Conservation (phyloP, 2,113 vertebrate genomes). For the Irena cyanogastra region DNA sequence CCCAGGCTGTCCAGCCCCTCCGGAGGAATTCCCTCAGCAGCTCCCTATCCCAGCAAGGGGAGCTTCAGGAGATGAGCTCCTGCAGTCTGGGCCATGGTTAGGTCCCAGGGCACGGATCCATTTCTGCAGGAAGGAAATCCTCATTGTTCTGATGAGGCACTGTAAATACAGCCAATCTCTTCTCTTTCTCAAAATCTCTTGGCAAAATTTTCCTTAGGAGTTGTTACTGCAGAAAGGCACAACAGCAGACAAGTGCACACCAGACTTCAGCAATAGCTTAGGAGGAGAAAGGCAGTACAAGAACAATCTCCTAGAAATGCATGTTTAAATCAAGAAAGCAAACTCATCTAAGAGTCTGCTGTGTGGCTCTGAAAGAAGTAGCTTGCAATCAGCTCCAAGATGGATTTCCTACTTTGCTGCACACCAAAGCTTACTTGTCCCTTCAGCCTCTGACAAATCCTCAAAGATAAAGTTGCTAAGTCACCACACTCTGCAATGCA, state of each 20-base stretch:
- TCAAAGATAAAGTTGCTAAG: conserved; percentile 10
- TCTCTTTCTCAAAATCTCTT: not conserved
- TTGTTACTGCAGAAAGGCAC: not conserved
- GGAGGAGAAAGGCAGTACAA: not conserved
- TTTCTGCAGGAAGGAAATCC: not conserved
- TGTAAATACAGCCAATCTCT: not conserved
- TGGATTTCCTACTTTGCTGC: not conserved
- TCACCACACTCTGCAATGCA: not conserved
- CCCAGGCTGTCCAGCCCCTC: not conserved
- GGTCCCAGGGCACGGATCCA: not conserved
- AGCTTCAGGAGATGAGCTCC: not conserved
- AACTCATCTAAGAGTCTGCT: not conserved
- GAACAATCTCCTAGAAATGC: not conserved
- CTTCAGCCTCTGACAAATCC: conserved; percentile 29
- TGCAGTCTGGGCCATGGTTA: not conserved
- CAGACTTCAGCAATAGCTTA: not conserved
- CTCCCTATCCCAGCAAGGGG: not conserved
- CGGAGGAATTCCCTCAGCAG: not conserved
- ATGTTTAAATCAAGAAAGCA: not conserved
- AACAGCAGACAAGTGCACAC: not conserved
- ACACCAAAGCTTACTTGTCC: not conserved
- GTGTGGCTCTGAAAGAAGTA: not conserved
- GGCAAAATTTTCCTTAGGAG: not conserved
- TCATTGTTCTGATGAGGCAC: not conserved
- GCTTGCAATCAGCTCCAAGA: not conserved